Conservation (phyloP, 1,140 invertebrate species). For the Dolichoris vasculosae region DNA sequence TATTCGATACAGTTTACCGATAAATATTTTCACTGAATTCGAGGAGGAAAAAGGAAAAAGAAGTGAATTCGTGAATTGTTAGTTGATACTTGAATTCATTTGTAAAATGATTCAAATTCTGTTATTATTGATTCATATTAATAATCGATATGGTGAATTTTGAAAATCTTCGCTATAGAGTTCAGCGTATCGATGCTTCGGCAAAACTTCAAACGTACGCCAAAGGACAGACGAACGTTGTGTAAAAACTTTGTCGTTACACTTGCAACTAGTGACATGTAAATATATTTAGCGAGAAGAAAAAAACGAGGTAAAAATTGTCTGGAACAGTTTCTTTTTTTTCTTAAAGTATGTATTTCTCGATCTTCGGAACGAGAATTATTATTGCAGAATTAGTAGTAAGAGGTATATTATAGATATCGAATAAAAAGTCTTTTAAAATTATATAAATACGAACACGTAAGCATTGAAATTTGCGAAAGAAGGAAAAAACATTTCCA, state of each 20-base stretch:
- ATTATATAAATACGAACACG: not conserved
- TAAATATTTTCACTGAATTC: not conserved
- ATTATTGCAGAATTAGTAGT: not conserved
- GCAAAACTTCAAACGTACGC: conserved; percentile 22
- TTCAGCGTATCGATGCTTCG: conserved; percentile 19
- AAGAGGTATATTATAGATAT: not conserved
- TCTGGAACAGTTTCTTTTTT: conserved; percentile 36
- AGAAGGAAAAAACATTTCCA: conserved; percentile 4
- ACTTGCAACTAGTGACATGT: not conserved
- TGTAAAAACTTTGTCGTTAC: conserved; percentile 3
- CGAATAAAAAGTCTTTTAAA: not conserved
- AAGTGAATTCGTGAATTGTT: not conserved
- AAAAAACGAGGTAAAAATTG: conserved; percentile 7
- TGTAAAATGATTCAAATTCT: conserved; percentile 14
- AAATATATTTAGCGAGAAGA: not conserved
- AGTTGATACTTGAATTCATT: not conserved
- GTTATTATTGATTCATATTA: not conserved
- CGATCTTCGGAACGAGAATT: not conserved
- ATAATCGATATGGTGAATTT: conserved; percentile 2
- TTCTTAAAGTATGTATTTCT: conserved; percentile 29
- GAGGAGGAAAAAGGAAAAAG: not conserved
- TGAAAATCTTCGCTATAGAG: not conserved
- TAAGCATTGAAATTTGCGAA: conserved; percentile 4
- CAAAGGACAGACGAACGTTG: conserved; percentile 29
- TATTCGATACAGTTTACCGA: not conserved